A percentile compares a stretch with the other conserved stretches of the same genome.
Evolutionary conservation across 2,888 invertebrate genomes (phyloP).

Genomic region (Chrysodeixis includens): DNA sequence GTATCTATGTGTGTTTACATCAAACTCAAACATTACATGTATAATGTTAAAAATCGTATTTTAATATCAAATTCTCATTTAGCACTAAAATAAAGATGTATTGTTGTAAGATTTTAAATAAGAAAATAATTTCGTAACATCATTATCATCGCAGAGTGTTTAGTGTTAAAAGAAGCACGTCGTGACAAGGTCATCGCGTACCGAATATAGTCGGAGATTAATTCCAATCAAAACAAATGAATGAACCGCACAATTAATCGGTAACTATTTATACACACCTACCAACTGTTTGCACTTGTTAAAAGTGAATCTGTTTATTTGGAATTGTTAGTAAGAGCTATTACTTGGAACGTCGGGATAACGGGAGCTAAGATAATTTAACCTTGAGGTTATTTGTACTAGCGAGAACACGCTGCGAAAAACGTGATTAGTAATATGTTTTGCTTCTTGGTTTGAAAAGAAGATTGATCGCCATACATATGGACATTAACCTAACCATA

Average conservation of each 20-base stretch:
- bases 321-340: slow-evolving; percentile 15
- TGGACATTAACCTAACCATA: not conserved
- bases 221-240: slow-evolving; percentile 43
- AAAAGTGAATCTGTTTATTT: slow-evolving; percentile 14
- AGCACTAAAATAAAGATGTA: not conserved
- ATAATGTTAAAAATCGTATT: too few species aligned
- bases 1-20: too few species aligned
- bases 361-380: not conserved
- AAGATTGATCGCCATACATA: not conserved
- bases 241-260: slow-evolving; percentile 43
- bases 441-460: not conserved
- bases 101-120: not conserved
- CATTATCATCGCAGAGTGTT: slow-evolving; percentile 36
- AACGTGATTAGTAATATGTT: not conserved
- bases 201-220: slow-evolving; percentile 37
- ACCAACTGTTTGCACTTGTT: slow-evolving; percentile 8
- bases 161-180: slow-evolving; percentile 45
- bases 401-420: not conserved
- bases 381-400: not conserved
- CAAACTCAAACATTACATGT: too few species aligned
- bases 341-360: not conserved
- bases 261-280: slow-evolving; percentile 27
- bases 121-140: slow-evolving; percentile 12
- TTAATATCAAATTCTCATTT: too few species aligned
- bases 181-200: slow-evolving; percentile 49